Conservation (phyloP, 2,888 invertebrate genomes). For the Podotricha telesiphe region DNA sequence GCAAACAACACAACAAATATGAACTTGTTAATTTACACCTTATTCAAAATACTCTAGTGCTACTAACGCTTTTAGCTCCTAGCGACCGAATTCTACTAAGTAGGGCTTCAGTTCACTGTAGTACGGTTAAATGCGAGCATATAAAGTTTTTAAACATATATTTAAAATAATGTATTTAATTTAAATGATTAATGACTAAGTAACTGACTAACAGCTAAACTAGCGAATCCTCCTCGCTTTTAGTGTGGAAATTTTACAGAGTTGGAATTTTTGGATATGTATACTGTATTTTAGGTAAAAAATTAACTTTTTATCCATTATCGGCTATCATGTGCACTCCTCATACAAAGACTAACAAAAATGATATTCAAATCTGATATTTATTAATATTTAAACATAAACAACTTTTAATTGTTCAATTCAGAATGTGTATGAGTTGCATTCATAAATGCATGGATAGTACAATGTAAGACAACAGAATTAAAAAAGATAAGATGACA, state of each 20-base stretch:
- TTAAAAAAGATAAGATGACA: background rate
- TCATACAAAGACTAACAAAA: background rate
- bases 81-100: background rate
- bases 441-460: background rate
- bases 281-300: slow-evolving; percentile 30
- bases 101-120: background rate
- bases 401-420: background rate
- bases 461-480: background rate
- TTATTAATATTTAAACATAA: background rate
- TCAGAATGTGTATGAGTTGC: background rate
- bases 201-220: slow-evolving; percentile 5
- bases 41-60: background rate
- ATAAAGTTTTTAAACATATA: background rate
- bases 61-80: slow-evolving; percentile 6
- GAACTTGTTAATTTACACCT: background rate
- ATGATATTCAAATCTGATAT: background rate
- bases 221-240: slow-evolving; percentile 22
- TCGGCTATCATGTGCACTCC: slow-evolving; percentile 10
- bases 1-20: background rate
- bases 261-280: slow-evolving; percentile 31
- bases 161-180: background rate
- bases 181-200: background rate
- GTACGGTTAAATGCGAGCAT: background rate
- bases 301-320: slow-evolving; percentile 15
- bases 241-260: slow-evolving; percentile 25